Evolutionary conservation across 64 coral and sea anemone species (phyloP), one percentile per base, ranked within the genome.

Genomic region (Dendronephthya gigantea): DNA sequence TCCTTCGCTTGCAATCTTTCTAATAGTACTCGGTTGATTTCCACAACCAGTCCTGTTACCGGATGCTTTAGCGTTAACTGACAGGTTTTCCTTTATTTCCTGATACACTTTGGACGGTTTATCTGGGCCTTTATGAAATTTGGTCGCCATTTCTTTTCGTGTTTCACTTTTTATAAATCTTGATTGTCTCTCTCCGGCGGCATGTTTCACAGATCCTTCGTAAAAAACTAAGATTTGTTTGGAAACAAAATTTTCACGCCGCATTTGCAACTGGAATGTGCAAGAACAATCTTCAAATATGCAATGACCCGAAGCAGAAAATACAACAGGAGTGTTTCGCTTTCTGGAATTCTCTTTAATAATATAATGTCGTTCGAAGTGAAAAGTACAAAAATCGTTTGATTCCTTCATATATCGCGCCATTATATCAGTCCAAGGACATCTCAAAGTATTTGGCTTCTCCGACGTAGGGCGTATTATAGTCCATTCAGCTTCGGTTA

Each of bases 81-180:
- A 27, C 8, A 88, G 14, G 16, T n/a, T 68, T 25, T 83, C 32
- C 19, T 82, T 83, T 23, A 39, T 88, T 68, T 83, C 48, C 25
- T 66, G 40, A 52, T 83, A 89, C 35, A 32, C 81, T 1, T 35
- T 68, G 23, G 87, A 83, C 0, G 87, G 87, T 43, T 89, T 83
- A 16, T 83, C 82, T 8, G 22, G 35, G 1, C 48, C 81, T 62
- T 62, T 62, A 23, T 62, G 19, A n/a, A 62, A 62, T 10, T 28
- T 83, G 0, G 56, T 47, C 4, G 52, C 10, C 2, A 62, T 35
- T 68, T 88, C 2, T 68, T 62, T 39, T 27, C 87, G 30, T 25
- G 0, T 17, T 32, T 88, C 81, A 25, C 51, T 81, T 83, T 66
- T 17, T 38, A 88, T 88, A 22, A 70, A 70, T 11, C 87, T 70